These are phyloP conservation scores for Eumerus sabulonum DNA, from an alignment of 2,888 invertebrate genomes.

Conservation along the genomic window DNA sequence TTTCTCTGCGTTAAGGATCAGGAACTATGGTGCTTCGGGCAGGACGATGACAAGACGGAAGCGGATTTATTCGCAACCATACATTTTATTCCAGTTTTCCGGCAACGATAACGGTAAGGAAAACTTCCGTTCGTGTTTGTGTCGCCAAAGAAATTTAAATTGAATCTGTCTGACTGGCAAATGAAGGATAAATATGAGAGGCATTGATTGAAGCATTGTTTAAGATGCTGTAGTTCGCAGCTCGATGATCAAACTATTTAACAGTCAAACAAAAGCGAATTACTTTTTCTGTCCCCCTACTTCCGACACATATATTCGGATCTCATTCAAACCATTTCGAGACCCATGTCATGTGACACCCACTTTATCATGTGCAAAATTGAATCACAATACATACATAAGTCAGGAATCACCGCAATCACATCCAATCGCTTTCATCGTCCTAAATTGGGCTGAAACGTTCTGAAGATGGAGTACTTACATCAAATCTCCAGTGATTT, in stretches of 20 bases:
- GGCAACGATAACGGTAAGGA: slow-evolving; percentile 72
- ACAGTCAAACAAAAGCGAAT: not conserved
- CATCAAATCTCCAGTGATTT: slow-evolving; percentile 63
- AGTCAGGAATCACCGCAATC: slow-evolving; percentile 47
- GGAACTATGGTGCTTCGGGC: slow-evolving; percentile 36
- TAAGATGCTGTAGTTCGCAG: not conserved
- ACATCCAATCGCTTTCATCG: slow-evolving; percentile 28
- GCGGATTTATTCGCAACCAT: slow-evolving; percentile 71
- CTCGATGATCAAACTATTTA: not conserved
- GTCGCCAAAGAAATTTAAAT: not conserved
- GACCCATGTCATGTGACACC: slow-evolving; percentile 51
- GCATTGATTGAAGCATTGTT: not conserved
- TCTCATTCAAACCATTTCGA: slow-evolving; percentile 5
- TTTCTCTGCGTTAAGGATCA: slow-evolving; percentile 28
- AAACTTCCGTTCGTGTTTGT: slow-evolving; percentile 68
- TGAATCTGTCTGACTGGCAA: no score
- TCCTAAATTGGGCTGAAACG: slow-evolving; percentile 40
- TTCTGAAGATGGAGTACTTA: slow-evolving; percentile 58
- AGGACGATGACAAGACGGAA: slow-evolving; percentile 39
- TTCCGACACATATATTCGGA: not conserved
- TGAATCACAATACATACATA: slow-evolving; percentile 67
- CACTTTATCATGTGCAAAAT: slow-evolving; percentile 60
- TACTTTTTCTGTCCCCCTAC: not conserved
- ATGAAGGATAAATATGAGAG: not conserved
- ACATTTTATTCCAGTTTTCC: slow-evolving; percentile 72